Evolutionary conservation across 2,797 vertebrate species (phyloP), one percentile per base, ranked within the genome.

Genomic region (Myotis planiceps): DNA sequence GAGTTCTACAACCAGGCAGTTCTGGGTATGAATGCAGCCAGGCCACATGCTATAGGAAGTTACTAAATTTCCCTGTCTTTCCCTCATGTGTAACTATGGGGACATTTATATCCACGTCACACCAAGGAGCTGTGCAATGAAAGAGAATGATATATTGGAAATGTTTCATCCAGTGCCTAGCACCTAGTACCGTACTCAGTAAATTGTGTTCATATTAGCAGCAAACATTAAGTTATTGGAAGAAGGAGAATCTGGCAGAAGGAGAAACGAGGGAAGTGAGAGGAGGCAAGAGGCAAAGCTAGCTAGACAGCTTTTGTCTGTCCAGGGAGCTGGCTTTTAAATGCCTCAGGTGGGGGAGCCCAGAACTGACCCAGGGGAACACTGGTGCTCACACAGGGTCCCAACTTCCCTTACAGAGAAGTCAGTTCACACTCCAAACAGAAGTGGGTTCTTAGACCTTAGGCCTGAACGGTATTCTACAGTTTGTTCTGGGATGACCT

Each of bases 231-330:
- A 88, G 32, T 49, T 92, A 79, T 1, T 4, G 1, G 37, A 86
- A 92, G 32, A 92, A 71, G 39, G 58, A 88, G 42, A 72, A 74
- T 86, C n/a, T 71, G 39, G 65, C 49, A 75, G 68, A 9, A 78
- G 1, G 49, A 92, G 32, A 55, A 78, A 47, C 39, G n/a, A 93
- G 34, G 65, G 88, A 58, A 60, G 58, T 13, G 79, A 18, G 90
- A 65, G 60, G 51, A 10, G 79, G 18, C 5, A 95, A 55, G 37
- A 16, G 15, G 65, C 51, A 88, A 69, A n/a, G 32, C 76, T 65
- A 72, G 42, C 0, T 6, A 2, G 65, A 32, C 8, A 27, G 27
- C n/a, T 60, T 80, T 15, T 1, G 14, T 53, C n/a, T 88, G 7
- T 82, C 66, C 68, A 27, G 42, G 55, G n/a, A 25, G n/a, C 80